Conservation (phyloP, 2,888 invertebrate species). For the Drosophila suboccidentalis region DNA sequence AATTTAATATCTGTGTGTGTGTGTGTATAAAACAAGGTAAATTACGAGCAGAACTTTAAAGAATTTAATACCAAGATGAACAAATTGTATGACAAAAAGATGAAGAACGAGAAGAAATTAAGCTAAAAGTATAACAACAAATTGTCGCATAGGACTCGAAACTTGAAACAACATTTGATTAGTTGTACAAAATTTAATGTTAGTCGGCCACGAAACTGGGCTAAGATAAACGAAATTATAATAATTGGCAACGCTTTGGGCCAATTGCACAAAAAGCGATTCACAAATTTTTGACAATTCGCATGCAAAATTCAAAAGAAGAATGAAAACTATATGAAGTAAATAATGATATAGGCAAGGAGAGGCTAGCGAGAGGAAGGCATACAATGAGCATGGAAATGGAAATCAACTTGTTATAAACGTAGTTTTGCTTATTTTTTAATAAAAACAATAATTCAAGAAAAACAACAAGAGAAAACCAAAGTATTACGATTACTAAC, state of each 20-base stretch:
- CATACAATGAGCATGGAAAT: constrained; percentile 75
- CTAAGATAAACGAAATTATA: constrained; percentile 36
- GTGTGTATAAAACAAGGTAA: constrained; percentile 45
- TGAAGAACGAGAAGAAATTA: constrained; percentile 7
- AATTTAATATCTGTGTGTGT: constrained; percentile 80
- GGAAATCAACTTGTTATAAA: constrained; percentile 85
- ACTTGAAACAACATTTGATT: constrained; percentile 59
- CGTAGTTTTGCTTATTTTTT: constrained; percentile 85
- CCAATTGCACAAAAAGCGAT: constrained; percentile 48
- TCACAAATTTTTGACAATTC: constrained; percentile 53
- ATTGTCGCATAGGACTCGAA: constrained; percentile 66
- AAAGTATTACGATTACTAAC: constrained; percentile 12
- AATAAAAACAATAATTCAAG: constrained; percentile 84
- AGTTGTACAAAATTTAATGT: constrained; percentile 63
- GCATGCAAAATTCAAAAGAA: constrained; percentile 47
- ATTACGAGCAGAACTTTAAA: constrained; percentile 68
- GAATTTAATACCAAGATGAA: constrained; percentile 66
- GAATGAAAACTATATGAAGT: constrained; percentile 45
- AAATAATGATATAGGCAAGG: constrained; percentile 1
- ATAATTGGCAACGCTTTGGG: constrained; percentile 59
- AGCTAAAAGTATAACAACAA: constrained; percentile 32
- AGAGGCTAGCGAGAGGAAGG: constrained; percentile 37
- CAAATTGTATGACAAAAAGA: constrained; percentile 51
- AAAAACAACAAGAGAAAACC: constrained; percentile 25
- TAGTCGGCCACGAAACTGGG: constrained; percentile 42